These are phyloP conservation scores for Amblyraja radiata DNA, from an alignment of 2,797 vertebrate species.

Conservation along the genomic window DNA sequence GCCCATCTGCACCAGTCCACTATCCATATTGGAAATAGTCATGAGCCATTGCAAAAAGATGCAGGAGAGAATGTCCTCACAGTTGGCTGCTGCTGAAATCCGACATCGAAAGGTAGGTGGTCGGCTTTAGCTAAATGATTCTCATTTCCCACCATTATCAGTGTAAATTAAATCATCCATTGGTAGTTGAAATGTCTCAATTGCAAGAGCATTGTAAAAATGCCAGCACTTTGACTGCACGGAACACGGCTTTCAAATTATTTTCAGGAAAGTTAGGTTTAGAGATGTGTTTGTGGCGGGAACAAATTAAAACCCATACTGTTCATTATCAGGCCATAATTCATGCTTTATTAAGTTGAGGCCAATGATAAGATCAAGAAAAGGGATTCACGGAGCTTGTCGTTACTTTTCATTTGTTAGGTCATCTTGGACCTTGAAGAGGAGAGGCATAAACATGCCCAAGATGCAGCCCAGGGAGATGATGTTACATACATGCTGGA, in stretches of 20 bases:
- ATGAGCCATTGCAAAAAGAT: slow-evolving; percentile 97
- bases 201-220: background rate
- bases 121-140: slow-evolving; percentile 24
- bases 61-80: slow-evolving; percentile 90
- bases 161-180: slow-evolving; percentile 6
- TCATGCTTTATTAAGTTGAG: slow-evolving; percentile 25
- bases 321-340: slow-evolving; percentile 16
- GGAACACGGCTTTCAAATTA: background rate
- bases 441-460: slow-evolving; percentile 72
- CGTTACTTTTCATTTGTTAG: slow-evolving; percentile 54
- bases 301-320: slow-evolving; percentile 9
- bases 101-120: slow-evolving; percentile 83
- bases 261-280: background rate
- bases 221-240: background rate
- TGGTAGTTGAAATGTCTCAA: slow-evolving; percentile 16
- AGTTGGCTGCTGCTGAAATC: slow-evolving; percentile 85
- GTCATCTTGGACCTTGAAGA: slow-evolving; percentile 90
- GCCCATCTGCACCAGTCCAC: slow-evolving; percentile 79
- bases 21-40: slow-evolving; percentile 89
- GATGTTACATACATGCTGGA: slow-evolving; percentile 88
- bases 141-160: slow-evolving; percentile 9
- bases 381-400: slow-evolving; percentile 35
- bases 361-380: slow-evolving; percentile 9
- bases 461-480: slow-evolving; percentile 78
- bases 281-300: background rate